A percentile compares a stretch with the other conserved stretches of the same genome.
phyloP scores from a whole-genome alignment of 35 echinoderm and acorn worm genomes.

The Ophioderma brevispina region DNA sequence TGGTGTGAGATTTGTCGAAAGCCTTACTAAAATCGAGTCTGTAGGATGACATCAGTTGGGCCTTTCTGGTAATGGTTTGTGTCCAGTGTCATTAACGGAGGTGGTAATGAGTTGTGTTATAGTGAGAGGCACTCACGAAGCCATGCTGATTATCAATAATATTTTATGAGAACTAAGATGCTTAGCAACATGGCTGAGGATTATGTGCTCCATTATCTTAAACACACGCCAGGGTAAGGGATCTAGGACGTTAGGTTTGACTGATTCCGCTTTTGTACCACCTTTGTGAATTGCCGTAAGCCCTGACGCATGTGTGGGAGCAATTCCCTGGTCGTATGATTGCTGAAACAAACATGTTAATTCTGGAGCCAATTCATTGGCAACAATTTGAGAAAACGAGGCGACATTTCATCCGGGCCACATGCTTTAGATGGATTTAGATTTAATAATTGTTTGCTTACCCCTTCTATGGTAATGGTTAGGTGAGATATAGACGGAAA shows the following conservation, averaged over 20 bases:
- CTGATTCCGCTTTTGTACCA: conserved; percentile 35
- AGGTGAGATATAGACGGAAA: neutral
- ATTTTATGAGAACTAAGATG: conserved; percentile 53
- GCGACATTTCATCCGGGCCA: conserved; percentile 33
- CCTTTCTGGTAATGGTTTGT: conserved; percentile 23
- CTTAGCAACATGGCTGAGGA: conserved; percentile 42
- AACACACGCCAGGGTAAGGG: conserved; percentile 37
- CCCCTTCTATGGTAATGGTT: neutral
- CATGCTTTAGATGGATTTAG: conserved; percentile 40
- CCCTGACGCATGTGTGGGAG: too few relatives aligned
- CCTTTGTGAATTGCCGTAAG: conserved; percentile 25
- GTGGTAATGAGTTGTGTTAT: conserved; percentile 45
- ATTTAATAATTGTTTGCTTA: conserved; percentile 2
- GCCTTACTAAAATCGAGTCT: conserved; percentile 74
- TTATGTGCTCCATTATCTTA: conserved; percentile 55
- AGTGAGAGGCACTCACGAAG: conserved; percentile 35
- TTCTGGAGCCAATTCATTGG: conserved; percentile 24
- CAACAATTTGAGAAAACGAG: conserved; percentile 40
- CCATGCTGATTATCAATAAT: conserved; percentile 63
- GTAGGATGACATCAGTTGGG: conserved; percentile 66
- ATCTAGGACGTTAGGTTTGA: conserved; percentile 51
- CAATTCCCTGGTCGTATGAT: neutral
- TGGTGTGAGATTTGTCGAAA: conserved; percentile 61
- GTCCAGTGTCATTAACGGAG: conserved; percentile 49
- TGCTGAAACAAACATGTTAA: conserved; percentile 8